Evolutionary conservation across 2,888 invertebrate species (phyloP).

Genomic region (Piscicola geometra): DNA sequence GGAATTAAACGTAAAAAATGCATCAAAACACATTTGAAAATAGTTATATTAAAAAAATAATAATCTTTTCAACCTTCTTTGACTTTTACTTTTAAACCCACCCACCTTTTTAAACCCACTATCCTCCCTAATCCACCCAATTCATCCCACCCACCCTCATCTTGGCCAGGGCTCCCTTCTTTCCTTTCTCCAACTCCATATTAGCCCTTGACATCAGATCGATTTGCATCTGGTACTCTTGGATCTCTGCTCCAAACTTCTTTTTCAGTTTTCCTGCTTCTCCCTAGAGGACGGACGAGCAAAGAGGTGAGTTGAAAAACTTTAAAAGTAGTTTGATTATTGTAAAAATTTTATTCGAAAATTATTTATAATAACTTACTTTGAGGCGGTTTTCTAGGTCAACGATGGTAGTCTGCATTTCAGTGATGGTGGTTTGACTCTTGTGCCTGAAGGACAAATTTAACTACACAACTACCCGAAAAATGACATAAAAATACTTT

Average conservation of each 20-base stretch:
- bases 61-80: too few relatives aligned
- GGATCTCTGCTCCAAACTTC: conserved; percentile 55
- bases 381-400: conserved; percentile 31
- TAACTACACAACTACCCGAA: too few relatives aligned
- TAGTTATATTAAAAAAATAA: too few relatives aligned
- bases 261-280: conserved; percentile 56
- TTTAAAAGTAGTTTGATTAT: too few relatives aligned
- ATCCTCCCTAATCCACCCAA: background rate
- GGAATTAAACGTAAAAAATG: too few relatives aligned
- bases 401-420: conserved; percentile 30
- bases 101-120: background rate
- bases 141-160: conserved; percentile 62
- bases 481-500: too few relatives aligned
- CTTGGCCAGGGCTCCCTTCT: conserved; percentile 92
- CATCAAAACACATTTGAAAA: too few relatives aligned
- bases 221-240: conserved; percentile 51
- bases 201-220: conserved; percentile 45
- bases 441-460: conserved; percentile 15
- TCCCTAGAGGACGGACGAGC: conserved; percentile 54
- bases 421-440: conserved; percentile 30
- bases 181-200: conserved; percentile 78
- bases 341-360: too few relatives aligned
- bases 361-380: too few relatives aligned
- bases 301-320: too few relatives aligned
- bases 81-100: too few relatives aligned